Evolutionary conservation across 1,140 invertebrate species (phyloP), one percentile per base, ranked within the genome.

Genomic region (Halictus rubicundus): DNA sequence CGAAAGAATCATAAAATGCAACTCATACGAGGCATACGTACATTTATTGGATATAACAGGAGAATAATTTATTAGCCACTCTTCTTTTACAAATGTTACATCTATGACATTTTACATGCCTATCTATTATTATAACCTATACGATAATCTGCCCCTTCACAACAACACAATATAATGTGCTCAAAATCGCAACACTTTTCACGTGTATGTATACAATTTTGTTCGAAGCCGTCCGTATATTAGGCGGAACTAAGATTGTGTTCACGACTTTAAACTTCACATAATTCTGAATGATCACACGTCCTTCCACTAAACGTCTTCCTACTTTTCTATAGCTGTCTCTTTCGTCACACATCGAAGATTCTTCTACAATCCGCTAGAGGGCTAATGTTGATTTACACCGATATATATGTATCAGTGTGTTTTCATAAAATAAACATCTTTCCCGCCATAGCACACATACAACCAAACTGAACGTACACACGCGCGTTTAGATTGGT

Each of bases 81-180:
- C 78, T 79, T 79, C 71, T 79, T 68, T 79, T 79, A 74, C 70
- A 73, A 79, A 74, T 73, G 61, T 79, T 79, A 79, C 71, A 79
- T 74, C 64, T 73, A 73, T 68, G 63, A 79, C 78, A 78, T 78
- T 72, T 71, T 72, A 78, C 76, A 66, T 74, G 71, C 52, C 78
- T 79, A 73, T 61, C 49, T 66, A 79, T 79, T 68, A 73, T 79
- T 79, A 66, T 79, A 79, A 79, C 78, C 78, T 79, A 79, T 68
- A 73, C 61, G 71, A 70, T 74, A 74, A 73, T 39, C 60, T 64
- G 69, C 65, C 49, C 68, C 37, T 66, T 65, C 63, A 42, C 59
- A 78, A 61, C 25, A 72, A 54, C 68, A 72, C 60, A n/a, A 16
- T 64, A 52, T 6, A 54, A 21, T 39, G 32, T 64, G 23, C 37